Percentiles rank a stretch among this genome's conserved stretches.
Conservation (phyloP, 2,113 vertebrate species). For the Eptesicus fuscus region DNA sequence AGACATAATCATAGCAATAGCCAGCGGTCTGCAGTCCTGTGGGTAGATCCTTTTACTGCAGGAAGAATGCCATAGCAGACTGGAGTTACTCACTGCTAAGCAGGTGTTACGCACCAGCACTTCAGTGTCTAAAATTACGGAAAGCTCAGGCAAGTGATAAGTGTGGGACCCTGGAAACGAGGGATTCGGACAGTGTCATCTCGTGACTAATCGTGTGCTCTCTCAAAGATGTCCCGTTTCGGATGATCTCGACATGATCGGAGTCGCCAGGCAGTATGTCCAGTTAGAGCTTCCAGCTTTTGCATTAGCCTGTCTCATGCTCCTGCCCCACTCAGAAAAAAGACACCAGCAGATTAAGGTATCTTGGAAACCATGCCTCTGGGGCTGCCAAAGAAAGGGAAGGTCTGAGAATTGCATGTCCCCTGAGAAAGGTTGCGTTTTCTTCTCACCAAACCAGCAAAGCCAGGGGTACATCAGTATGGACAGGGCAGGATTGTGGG, state of each 20-base stretch:
- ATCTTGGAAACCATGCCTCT: neutral
- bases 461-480: neutral
- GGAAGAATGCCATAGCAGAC: neutral
- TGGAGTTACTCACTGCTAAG: neutral
- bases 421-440: neutral
- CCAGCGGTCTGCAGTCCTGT: neutral
- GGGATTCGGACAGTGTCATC: neutral
- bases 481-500: neutral
- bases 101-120: neutral
- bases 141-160: neutral
- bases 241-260: constrained; percentile 89
- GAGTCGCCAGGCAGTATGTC: constrained; percentile 91
- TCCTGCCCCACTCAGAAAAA: constrained; percentile 89
- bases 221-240: constrained; percentile 91
- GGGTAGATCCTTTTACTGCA: neutral
- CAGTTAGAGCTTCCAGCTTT: constrained; percentile 91
- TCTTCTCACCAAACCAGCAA: neutral
- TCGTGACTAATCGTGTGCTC: neutral
- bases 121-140: neutral
- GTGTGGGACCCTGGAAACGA: neutral
- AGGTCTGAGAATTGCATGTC: neutral
- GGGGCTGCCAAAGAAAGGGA: neutral
- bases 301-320: constrained; percentile 91
- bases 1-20: too few relatives aligned
- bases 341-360: constrained; percentile 92